A percentile compares a stretch with the other conserved stretches of the same genome.
phyloP scores from a whole-genome alignment of 2,888 invertebrate genomes.

The Xestia ashworthii region DNA sequence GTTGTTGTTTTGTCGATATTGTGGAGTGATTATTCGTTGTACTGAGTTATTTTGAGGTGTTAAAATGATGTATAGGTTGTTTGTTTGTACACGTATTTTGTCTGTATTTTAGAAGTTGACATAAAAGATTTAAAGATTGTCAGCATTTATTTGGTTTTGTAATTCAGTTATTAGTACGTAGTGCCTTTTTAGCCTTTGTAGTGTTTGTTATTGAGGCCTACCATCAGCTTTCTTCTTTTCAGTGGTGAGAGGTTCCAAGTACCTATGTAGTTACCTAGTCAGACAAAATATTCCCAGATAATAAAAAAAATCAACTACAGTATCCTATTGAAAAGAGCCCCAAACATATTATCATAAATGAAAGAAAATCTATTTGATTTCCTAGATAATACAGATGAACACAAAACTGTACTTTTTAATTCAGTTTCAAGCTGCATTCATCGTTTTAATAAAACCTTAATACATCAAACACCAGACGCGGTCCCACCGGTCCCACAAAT shows the following conservation, averaged over 20 bases:
- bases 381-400: neutral
- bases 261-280: neutral
- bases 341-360: neutral
- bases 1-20: neutral
- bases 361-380: neutral
- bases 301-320: too few relatives aligned
- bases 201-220: too few relatives aligned
- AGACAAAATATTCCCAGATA: neutral
- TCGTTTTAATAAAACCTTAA: constrained; percentile 41
- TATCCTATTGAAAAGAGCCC: neutral
- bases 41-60: neutral
- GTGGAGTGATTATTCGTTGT: neutral
- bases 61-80: neutral
- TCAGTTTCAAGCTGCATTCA: constrained; percentile 2
- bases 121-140: neutral
- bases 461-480: constrained; percentile 48
- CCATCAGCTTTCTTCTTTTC: neutral
- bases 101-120: neutral
- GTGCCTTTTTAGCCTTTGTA: neutral
- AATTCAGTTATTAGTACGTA: neutral
- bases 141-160: neutral
- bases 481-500: constrained; percentile 61
- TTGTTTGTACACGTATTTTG: neutral
- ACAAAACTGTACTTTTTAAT: neutral
- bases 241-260: neutral